These are phyloP conservation scores for Latheticus oryzae DNA, from an alignment of 2,888 invertebrate genomes.

Conservation along the genomic window DNA sequence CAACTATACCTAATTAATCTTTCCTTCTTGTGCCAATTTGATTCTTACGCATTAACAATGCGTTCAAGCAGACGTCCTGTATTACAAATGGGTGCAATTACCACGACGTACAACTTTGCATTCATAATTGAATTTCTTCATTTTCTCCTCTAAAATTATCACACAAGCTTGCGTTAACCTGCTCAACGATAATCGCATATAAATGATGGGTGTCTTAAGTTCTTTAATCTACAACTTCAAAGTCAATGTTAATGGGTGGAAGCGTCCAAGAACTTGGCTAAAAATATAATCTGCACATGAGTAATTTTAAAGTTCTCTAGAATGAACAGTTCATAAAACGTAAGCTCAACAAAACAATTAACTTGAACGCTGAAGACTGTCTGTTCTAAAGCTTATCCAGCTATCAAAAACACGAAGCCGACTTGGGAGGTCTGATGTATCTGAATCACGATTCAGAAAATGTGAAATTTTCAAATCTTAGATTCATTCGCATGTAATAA, in stretches of 20 bases:
- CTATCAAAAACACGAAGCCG: conserved; percentile 27
- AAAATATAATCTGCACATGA: conserved; percentile 12
- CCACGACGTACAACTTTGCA: conserved; percentile 5
- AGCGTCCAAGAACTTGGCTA: conserved; percentile 12
- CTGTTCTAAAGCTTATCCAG: conserved; percentile 38
- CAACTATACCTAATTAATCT: conserved; percentile 10
- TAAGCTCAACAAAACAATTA: conserved; percentile 15
- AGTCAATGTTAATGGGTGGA: conserved; percentile 19
- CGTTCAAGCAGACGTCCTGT: neutral
- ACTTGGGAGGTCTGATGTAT: conserved; percentile 39
- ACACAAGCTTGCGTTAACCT: neutral
- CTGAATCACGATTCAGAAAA: conserved; percentile 20
- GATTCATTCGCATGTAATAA: no score
- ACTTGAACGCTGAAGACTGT: conserved; percentile 20
- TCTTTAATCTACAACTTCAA: conserved; percentile 18
- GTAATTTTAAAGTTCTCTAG: conserved; percentile 2
- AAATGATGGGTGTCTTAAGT: conserved; percentile 6
- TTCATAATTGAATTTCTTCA: conserved; percentile 7
- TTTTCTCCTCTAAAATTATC: conserved; percentile 12
- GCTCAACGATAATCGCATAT: conserved; percentile 6
- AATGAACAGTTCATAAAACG: conserved; percentile 15
- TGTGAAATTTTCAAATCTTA: no score
- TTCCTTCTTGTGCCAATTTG: conserved; percentile 10
- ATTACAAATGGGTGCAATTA: conserved; percentile 18
- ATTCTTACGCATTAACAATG: conserved; percentile 5